Conservation (phyloP, 2,797 vertebrate genomes). For the Chelon auratus region DNA sequence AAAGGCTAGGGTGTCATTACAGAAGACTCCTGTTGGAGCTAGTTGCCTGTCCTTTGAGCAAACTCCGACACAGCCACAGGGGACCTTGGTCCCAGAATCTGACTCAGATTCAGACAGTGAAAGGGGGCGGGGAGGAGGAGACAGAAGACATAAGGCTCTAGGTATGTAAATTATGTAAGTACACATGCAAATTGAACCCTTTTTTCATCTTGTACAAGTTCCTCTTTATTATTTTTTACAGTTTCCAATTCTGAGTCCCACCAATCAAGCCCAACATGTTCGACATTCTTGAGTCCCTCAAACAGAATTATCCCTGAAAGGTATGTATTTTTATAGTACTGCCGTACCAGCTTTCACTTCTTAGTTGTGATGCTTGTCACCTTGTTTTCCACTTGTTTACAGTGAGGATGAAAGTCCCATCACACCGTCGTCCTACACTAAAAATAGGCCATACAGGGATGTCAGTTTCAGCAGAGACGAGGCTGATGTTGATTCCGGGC, state of each 20-base stretch:
- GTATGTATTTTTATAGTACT: slow-evolving; percentile 58
- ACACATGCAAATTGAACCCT: not conserved
- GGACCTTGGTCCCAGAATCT: slow-evolving; percentile 86
- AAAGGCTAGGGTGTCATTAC: slow-evolving; percentile 7
- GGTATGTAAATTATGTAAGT: slow-evolving; percentile 57
- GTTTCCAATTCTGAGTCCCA: slow-evolving; percentile 66
- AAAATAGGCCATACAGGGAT: slow-evolving; percentile 50
- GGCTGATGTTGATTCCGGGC: slow-evolving; percentile 41
- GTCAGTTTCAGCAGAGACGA: slow-evolving; percentile 62
- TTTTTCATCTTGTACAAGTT: slow-evolving; percentile 12
- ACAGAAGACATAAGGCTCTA: slow-evolving; percentile 39
- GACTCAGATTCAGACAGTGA: slow-evolving; percentile 87
- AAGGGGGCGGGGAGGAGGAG: slow-evolving; percentile 19
- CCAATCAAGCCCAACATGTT: slow-evolving; percentile 71
- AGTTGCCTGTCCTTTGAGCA: slow-evolving; percentile 67
- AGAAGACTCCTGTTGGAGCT: slow-evolving; percentile 46
- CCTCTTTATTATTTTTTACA: slow-evolving; percentile 48
- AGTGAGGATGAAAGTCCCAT: slow-evolving; percentile 84
- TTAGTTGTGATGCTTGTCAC: slow-evolving; percentile 11
- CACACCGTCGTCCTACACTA: slow-evolving; percentile 65
- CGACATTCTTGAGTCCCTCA: slow-evolving; percentile 79
- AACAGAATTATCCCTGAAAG: slow-evolving; percentile 83
- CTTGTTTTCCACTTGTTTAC: slow-evolving; percentile 49
- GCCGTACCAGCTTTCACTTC: not conserved
- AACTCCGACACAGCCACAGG: slow-evolving; percentile 71